Base-by-base conservation (phyloP, 2,888 invertebrate species). In the Dynastes grantii region DNA sequence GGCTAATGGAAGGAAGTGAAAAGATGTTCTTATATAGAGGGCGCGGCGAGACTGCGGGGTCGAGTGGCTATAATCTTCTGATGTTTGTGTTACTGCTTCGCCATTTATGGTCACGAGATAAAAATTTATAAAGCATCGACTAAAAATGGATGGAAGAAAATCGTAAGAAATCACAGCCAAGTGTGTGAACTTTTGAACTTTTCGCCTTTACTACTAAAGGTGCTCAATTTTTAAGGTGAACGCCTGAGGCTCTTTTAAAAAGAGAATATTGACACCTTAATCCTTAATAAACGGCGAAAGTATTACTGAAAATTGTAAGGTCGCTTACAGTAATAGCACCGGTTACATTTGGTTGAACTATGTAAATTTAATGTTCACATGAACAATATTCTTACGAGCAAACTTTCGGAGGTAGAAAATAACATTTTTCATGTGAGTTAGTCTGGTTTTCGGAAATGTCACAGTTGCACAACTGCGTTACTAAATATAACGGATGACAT, bases 21-120 rank as follows among this genome's bases (percentile, higher is more conserved):
- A 45, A 73, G 45, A 55, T 11, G 37, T 55, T 73, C 73, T 61
- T 61, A 61, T 3, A 29, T 61, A 9, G 8, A 27, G 22, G 29
- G 2, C 0, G 11, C 22, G 22, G 45, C 45, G 61, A 9, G 6
- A 61, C 0, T 22, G 6, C 22, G 6, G 22, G 61, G 29, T 1
- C 11, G 61, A 61, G 61, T 9, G 58, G 4, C 64, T 51, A 68
- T 68, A 68, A 68, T 68, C 68, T 68, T 29, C 27, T 68, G 68
- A 68, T 68, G 29, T 61, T 61, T 61, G 68, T 68, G 68, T 51
- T 68, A 68, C 22, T 49, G 45, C 68, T 68, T 27, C 27, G 49
- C 3, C 68, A 6, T 68, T 68, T 68, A 68, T n/a, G 68, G 68
- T 68, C 68, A 49, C 45, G 27, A 51, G 51, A 68, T 68, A 68